Base-by-base conservation (phyloP, 2,888 invertebrate species). In the Trachelus troglodyta region DNA sequence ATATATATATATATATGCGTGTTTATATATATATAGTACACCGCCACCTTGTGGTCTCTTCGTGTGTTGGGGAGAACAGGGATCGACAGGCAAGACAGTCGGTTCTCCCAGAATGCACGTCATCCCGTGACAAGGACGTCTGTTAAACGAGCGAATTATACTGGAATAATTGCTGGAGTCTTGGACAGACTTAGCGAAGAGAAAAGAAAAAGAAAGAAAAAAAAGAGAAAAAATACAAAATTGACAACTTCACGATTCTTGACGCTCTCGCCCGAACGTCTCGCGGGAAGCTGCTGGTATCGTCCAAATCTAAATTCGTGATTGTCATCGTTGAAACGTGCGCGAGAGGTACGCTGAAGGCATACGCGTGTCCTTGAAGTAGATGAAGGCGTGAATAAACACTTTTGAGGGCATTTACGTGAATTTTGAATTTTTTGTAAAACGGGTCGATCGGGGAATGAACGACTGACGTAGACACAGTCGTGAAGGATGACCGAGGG, bases 131-230 rank as follows among this genome's bases (percentile, higher is more conserved):
- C 89, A 89, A 90, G 89, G 89, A 89, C 89, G 87, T 84, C 87
- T 80, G 84, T 86, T 88, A 86, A 87, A 87, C 84, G 86, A 88
- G 84, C 82, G 84, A 89, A 89, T 89, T 89, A 88, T 87, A 81
- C 85, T 81, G 85, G 82, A 85, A 85, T 89, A 86, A 89, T 89
- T 87, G 87, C 85, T 79, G 81, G 81, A 83, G 84, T 85, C 81
- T 82, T 85, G 80, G 34, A 23, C 31, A 12, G 31, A 31, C 31
- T 0, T 71, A 6, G 12, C 23, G 11, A 34, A 12, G 6, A 93
- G 94, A 84, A 78, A 86, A 86, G 84, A 89, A 82, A 90, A 84
- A 85, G 77, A 81, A 4, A 0, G 3, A 12, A 35, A 12, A 15
- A 6, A 1, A 30, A 77, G 86, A 86, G 84, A 88, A 82, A 90